These are phyloP conservation scores for Hyposmocoma kahamanoa DNA, from an alignment of 1,140 invertebrate species.

Conservation along the genomic window DNA sequence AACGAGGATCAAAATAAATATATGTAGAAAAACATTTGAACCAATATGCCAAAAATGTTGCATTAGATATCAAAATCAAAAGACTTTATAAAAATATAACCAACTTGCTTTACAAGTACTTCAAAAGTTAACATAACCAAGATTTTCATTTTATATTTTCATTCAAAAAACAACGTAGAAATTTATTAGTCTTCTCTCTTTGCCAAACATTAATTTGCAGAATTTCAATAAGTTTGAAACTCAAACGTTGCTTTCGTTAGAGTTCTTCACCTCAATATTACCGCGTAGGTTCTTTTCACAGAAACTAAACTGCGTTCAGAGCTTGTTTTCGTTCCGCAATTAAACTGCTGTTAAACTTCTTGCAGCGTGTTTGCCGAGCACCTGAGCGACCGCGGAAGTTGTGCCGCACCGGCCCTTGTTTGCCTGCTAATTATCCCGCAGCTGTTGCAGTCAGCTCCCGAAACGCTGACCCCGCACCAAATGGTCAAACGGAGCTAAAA, in stretches of 20 bases:
- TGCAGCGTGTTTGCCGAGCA: conserved; percentile 66
- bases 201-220: conserved; percentile 13
- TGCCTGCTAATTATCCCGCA: conserved; percentile 72
- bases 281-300: conserved; percentile 60
- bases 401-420: conserved; percentile 56
- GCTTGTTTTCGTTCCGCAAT: conserved; percentile 69
- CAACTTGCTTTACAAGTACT: no score
- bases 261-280: conserved; percentile 50
- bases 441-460: conserved; percentile 44
- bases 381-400: conserved; percentile 64
- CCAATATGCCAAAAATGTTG: no score
- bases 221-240: conserved; percentile 41
- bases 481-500: conserved; percentile 60
- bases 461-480: conserved; percentile 58
- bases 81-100: no score
- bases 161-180: no score
- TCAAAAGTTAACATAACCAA: no score
- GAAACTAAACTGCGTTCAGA: conserved; percentile 63
- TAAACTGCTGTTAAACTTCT: conserved; percentile 73
- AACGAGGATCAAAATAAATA: no score
- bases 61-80: no score
- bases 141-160: no score
- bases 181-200: no score
- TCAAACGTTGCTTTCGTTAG: conserved; percentile 34
- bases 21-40: no score